phyloP scores from a whole-genome alignment of 1,140 invertebrate genomes.

The Lerema accius region DNA sequence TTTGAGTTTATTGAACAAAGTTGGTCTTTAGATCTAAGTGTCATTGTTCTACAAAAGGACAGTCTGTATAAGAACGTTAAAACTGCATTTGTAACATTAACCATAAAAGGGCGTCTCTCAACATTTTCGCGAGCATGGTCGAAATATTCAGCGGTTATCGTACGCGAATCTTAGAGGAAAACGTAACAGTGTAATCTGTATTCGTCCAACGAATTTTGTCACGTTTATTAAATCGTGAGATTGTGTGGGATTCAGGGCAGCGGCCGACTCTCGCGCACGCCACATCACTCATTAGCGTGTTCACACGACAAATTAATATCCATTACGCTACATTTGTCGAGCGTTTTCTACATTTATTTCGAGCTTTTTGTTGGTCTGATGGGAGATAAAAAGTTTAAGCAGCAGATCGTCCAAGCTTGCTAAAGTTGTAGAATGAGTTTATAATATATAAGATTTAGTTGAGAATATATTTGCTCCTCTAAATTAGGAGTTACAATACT shows the following conservation, averaged over 20 bases:
- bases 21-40: too few species aligned
- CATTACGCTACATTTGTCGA: constrained; percentile 14
- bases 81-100: too few species aligned
- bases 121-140: too few species aligned
- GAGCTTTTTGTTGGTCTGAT: constrained; percentile 2
- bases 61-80: too few species aligned
- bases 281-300: constrained; percentile 38
- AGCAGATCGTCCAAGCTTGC: too few species aligned
- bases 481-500: too few species aligned
- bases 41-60: too few species aligned
- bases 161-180: constrained; percentile 8
- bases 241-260: constrained; percentile 66
- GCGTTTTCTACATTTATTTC: neutral
- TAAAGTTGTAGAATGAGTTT: too few species aligned
- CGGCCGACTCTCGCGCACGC: constrained; percentile 44
- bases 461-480: too few species aligned
- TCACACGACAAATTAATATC: constrained; percentile 37
- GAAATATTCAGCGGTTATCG: constrained; percentile 8
- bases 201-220: constrained; percentile 47
- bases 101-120: too few species aligned
- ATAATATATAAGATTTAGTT: too few species aligned
- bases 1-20: too few species aligned
- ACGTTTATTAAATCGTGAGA: constrained; percentile 61
- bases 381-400: neutral
- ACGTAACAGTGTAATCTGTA: constrained; percentile 37